These are phyloP conservation scores for Sphenodon punctatus DNA, from an alignment of 2,797 vertebrate genomes.

Conservation along the genomic window DNA sequence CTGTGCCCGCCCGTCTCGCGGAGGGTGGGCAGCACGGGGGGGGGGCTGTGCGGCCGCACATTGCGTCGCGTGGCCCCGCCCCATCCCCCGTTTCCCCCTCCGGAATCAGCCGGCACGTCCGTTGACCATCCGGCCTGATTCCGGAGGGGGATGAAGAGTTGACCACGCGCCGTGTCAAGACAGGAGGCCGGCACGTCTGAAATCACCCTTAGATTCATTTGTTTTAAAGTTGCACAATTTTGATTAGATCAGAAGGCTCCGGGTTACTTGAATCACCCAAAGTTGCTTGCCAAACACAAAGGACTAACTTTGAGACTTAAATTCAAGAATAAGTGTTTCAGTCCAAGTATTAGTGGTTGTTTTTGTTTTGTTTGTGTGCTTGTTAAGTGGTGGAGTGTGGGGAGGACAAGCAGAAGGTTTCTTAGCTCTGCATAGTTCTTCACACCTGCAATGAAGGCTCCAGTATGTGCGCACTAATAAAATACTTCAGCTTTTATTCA, in stretches of 20 bases:
- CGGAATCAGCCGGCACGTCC: too few relatives aligned
- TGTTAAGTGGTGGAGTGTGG: background rate
- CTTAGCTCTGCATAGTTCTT: background rate
- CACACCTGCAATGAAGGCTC: background rate
- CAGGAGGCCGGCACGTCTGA: too few relatives aligned
- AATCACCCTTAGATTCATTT: too few relatives aligned
- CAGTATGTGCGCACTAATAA: background rate
- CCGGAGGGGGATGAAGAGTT: too few relatives aligned
- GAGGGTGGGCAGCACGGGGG: too few relatives aligned
- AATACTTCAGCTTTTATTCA: rapidly evolving
- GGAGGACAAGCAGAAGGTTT: background rate
- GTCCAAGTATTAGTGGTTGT: background rate
- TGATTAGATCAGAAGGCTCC: background rate
- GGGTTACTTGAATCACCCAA: background rate
- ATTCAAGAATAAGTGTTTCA: background rate
- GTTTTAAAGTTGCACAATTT: background rate
- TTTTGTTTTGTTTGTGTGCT: background rate
- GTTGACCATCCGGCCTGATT: too few relatives aligned
- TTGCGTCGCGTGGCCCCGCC: too few relatives aligned
- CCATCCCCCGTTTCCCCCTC: too few relatives aligned
- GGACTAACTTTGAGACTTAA: too few relatives aligned
- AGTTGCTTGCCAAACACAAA: background rate
- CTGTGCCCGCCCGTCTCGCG: too few relatives aligned
- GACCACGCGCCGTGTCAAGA: too few relatives aligned
- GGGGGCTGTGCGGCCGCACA: too few relatives aligned